Percentiles rank a stretch among this genome's conserved stretches.
Conservation (phyloP, 2,888 invertebrate genomes). For the Anoncus sp. region DNA sequence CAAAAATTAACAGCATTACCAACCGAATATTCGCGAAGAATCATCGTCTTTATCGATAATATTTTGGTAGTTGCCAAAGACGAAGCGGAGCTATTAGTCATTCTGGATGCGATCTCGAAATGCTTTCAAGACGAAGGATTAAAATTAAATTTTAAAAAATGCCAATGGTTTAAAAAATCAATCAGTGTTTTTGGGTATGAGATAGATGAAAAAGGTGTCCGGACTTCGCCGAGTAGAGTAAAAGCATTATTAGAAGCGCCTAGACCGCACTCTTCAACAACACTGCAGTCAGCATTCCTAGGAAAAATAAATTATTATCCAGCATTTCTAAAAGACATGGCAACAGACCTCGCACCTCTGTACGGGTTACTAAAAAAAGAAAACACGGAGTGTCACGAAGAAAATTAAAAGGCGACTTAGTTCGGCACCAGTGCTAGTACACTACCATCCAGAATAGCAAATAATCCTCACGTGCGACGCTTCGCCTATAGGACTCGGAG, state of each 20-base stretch:
- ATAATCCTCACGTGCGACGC: slow-evolving; percentile 59
- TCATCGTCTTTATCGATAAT: slow-evolving; percentile 28
- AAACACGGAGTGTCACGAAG: slow-evolving; percentile 11
- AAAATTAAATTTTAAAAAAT: slow-evolving; percentile 27
- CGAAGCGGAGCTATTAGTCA: slow-evolving; percentile 20
- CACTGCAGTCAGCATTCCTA: slow-evolving; percentile 24
- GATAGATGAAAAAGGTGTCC: slow-evolving; percentile 20
- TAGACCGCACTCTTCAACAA: slow-evolving; percentile 8
- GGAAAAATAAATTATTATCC: slow-evolving; percentile 19
- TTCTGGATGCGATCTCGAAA: slow-evolving; percentile 20
- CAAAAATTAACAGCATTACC: slow-evolving; percentile 19
- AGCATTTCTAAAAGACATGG: slow-evolving; percentile 21
- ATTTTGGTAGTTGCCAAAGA: slow-evolving; percentile 19
- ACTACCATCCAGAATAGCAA: slow-evolving; percentile 52
- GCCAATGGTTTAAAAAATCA: slow-evolving; percentile 29
- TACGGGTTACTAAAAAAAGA: slow-evolving; percentile 16
- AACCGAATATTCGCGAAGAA: slow-evolving; percentile 1
- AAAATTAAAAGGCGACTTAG: slow-evolving; percentile 30
- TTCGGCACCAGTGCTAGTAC: slow-evolving; percentile 31
- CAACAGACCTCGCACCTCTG: slow-evolving; percentile 12
- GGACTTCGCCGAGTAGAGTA: slow-evolving; percentile 12
- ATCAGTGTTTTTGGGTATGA: slow-evolving; percentile 12
- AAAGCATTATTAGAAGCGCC: slow-evolving; percentile 20
- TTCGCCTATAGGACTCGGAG: slow-evolving; percentile 37
- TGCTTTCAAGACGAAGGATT: slow-evolving; percentile 14